phyloP scores from a whole-genome alignment of 2,113 vertebrate species.

The Pagrus major region DNA sequence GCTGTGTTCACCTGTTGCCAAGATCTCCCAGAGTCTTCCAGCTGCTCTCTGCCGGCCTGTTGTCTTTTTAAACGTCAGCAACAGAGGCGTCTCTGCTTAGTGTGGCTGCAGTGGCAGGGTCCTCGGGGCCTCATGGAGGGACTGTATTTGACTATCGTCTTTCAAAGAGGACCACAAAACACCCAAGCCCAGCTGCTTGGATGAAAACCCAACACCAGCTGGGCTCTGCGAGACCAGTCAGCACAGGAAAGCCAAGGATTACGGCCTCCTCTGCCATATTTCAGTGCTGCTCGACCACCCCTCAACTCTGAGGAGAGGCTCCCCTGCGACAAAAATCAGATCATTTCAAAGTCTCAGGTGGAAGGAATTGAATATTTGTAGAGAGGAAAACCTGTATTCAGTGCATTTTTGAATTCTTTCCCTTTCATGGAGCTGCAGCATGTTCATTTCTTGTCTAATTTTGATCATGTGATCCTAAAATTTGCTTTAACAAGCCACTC shows the following conservation, averaged over 20 bases:
- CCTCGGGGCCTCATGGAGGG: slow-evolving; percentile 68
- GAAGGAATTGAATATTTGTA: slow-evolving; percentile 3
- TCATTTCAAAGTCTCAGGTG: slow-evolving; percentile 26
- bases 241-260: slow-evolving; percentile 80
- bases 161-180: slow-evolving; percentile 71
- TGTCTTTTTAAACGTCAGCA: slow-evolving; percentile 32
- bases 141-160: slow-evolving; percentile 65
- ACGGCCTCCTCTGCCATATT: slow-evolving; percentile 59
- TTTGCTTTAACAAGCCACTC: slow-evolving; percentile 43
- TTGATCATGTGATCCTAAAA: too few species aligned
- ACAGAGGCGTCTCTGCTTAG: slow-evolving; percentile 32
- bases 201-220: slow-evolving; percentile 76
- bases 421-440: not conserved
- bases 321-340: slow-evolving; percentile 41
- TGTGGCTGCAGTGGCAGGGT: slow-evolving; percentile 49
- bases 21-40: slow-evolving; percentile 33
- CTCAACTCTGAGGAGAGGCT: slow-evolving; percentile 30
- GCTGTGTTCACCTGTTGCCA: slow-evolving; percentile 62
- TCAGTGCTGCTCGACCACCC: slow-evolving; percentile 48
- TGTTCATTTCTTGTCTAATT: slow-evolving; percentile 11
- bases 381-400: slow-evolving; percentile 24
- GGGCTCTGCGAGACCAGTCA: slow-evolving; percentile 59
- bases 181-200: slow-evolving; percentile 66
- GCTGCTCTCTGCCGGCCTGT: slow-evolving; percentile 49
- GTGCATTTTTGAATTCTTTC: slow-evolving; percentile 5